Percentiles rank a stretch among this genome's conserved stretches.
Evolutionary conservation across 2,113 vertebrate genomes (phyloP).

Genomic region (Phrynosoma blainvillii): DNA sequence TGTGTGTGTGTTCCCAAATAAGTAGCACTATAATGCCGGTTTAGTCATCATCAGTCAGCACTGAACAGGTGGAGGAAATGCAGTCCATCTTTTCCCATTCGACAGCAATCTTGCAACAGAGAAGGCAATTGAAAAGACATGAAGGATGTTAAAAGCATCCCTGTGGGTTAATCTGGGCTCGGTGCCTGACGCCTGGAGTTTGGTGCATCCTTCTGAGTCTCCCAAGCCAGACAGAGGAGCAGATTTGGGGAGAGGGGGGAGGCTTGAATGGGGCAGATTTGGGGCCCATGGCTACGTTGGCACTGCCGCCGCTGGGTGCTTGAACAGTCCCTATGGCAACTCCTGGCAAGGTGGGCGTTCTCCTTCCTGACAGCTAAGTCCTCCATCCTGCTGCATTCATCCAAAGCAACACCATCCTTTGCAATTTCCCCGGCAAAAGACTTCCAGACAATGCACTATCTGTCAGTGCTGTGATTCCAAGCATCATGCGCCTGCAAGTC

Average conservation of each 20-base stretch:
- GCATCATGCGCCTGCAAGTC: no score
- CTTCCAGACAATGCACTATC: not conserved
- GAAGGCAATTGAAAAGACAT: not conserved
- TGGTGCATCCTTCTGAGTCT: no score
- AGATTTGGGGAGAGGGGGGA: not conserved
- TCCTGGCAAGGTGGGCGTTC: not conserved
- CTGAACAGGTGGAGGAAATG: no score
- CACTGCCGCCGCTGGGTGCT: not conserved
- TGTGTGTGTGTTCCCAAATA: no score
- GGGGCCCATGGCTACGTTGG: no score
- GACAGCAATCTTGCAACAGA: not conserved
- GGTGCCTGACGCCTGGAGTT: not conserved
- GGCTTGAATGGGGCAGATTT: not conserved
- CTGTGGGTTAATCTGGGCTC: no score
- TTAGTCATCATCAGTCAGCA: no score
- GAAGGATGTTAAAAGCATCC: not conserved
- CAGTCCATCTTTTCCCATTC: no score
- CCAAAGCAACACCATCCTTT: not conserved
- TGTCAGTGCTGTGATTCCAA: no score
- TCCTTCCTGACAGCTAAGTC: not conserved
- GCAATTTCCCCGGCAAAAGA: not conserved
- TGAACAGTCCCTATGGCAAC: not conserved
- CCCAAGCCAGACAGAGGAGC: no score
- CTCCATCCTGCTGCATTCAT: conserved; percentile 1
- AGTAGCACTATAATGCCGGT: no score